These are phyloP conservation scores for Subacronicta megacephala DNA, from an alignment of 2,888 invertebrate species.

Conservation along the genomic window DNA sequence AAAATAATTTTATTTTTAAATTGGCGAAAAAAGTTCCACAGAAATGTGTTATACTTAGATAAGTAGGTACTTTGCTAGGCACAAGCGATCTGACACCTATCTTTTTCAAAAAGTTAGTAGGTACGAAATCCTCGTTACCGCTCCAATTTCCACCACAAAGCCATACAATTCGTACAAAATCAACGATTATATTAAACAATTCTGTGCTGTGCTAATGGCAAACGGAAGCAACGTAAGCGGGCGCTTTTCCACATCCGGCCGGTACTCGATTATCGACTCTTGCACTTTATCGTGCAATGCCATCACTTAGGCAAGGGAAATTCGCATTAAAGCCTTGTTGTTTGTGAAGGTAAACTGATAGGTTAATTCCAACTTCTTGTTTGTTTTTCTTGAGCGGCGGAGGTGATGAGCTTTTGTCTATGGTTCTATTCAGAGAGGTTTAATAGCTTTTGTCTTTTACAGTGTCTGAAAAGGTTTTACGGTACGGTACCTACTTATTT, in stretches of 20 bases:
- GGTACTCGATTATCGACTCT: conserved; percentile 51
- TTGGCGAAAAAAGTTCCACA: too few species aligned
- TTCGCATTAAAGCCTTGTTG: conserved; percentile 44
- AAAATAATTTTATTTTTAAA: too few species aligned
- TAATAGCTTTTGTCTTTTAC: conserved; percentile 34
- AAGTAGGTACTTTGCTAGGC: too few species aligned
- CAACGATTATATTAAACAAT: conserved; percentile 49
- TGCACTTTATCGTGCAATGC: conserved; percentile 51
- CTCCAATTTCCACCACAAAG: conserved; percentile 24
- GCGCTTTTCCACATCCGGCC: conserved; percentile 65
- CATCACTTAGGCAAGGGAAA: conserved; percentile 56
- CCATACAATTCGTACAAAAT: conserved; percentile 25
- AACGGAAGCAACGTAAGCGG: conserved; percentile 62
- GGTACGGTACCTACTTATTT: too few species aligned
- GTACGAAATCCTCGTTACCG: too few species aligned
- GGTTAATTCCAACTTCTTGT: conserved; percentile 45
- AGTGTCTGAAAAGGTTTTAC: not conserved
- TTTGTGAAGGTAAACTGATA: conserved; percentile 47
- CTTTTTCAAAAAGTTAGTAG: too few species aligned
- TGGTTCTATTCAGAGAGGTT: conserved; percentile 3
- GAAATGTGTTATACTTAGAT: too few species aligned
- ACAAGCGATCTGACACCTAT: too few species aligned
- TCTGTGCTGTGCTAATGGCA: conserved; percentile 53
- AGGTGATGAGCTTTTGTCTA: conserved; percentile 30
- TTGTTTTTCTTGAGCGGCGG: conserved; percentile 25